Evolutionary conservation across 2,888 invertebrate species (phyloP).

Genomic region (Mythimna impura): DNA sequence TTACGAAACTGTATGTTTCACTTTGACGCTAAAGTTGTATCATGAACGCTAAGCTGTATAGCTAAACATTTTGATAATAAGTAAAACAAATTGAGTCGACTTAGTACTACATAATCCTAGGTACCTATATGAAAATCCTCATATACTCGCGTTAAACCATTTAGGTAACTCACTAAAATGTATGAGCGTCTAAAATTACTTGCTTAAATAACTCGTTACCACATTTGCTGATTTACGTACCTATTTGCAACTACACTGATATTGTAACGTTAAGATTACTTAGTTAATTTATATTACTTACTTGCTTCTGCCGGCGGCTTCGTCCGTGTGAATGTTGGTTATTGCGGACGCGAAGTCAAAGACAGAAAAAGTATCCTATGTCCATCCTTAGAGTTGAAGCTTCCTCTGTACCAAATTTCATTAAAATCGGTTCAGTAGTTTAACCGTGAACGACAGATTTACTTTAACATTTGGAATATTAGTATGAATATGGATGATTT

Average conservation of each 20-base stretch:
- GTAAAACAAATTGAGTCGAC: slow-evolving; percentile 26
- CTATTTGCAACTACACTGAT: background rate
- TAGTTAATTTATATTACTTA: background rate
- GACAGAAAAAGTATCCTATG: too few relatives aligned
- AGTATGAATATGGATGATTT: too few relatives aligned
- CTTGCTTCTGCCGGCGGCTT: too few relatives aligned
- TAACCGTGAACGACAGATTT: too few relatives aligned
- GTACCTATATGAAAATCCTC: slow-evolving; percentile 8
- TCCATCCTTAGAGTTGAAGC: too few relatives aligned
- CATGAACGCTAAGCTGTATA: slow-evolving; percentile 18
- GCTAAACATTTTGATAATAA: background rate
- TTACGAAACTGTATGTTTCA: slow-evolving; percentile 2
- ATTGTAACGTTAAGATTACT: background rate
- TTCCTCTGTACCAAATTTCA: too few relatives aligned
- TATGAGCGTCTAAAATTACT: background rate
- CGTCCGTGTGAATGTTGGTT: too few relatives aligned
- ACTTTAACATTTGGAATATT: too few relatives aligned
- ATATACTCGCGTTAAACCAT: slow-evolving; percentile 1
- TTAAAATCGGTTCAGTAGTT: too few relatives aligned
- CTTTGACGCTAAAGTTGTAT: background rate
- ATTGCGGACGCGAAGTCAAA: too few relatives aligned
- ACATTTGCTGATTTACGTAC: background rate
- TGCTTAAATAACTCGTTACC: slow-evolving; percentile 4
- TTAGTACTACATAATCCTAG: slow-evolving; percentile 13
- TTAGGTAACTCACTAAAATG: background rate